Base-by-base conservation (phyloP, 1,140 invertebrate genomes). In the Magallana gigas region DNA sequence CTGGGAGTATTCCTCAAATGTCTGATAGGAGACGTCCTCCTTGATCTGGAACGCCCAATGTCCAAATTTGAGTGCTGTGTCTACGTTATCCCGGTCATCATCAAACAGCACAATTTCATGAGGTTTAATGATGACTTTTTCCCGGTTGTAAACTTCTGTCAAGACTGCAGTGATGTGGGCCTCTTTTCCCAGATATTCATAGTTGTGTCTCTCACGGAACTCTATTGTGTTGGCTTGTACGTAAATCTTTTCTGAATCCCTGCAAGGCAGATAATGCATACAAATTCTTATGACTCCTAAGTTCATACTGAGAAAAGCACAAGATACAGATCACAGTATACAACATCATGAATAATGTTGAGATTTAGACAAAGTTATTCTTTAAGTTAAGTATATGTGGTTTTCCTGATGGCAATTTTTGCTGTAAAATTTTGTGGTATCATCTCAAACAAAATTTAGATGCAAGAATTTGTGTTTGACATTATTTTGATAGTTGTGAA, bases 151-250 rank as follows among this genome's bases (percentile, higher is more conserved):
- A 9, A 94, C 89, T 60, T 92, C 90, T 16, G 90, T 93, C 5
- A 92, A 57, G 23, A 93, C 91, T 57, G 90, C 87, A 11, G 93
- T 87, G 80, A 94, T 92, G 82, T 94, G 93, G n/a, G 92, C 92
- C 64, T 94, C 90, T 82, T 94, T 94, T 8, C 93, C 93, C 12
- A 92, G 85, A 56, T 92, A 87, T 18, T 93, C 88, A 85, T 91
- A 71, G 48, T 87, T 88, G 82, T 92, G 90, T 68, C 87, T 90
- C 81, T 89, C 89, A n/a, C 89, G 14, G 80, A 92, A 91, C n/a
- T 91, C 91, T 68, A 88, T 14, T 18, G 92, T 91, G 64, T 91
- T 93, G 5, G 89, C 91, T 84, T 91, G 91, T 11, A 93, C 90
- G 83, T 91, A 85, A n/a, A 93, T 90, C 62, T 86, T 91, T 18